Base-by-base conservation (phyloP, 2,113 vertebrate genomes). In the Chaetorhynchus papuensis region DNA sequence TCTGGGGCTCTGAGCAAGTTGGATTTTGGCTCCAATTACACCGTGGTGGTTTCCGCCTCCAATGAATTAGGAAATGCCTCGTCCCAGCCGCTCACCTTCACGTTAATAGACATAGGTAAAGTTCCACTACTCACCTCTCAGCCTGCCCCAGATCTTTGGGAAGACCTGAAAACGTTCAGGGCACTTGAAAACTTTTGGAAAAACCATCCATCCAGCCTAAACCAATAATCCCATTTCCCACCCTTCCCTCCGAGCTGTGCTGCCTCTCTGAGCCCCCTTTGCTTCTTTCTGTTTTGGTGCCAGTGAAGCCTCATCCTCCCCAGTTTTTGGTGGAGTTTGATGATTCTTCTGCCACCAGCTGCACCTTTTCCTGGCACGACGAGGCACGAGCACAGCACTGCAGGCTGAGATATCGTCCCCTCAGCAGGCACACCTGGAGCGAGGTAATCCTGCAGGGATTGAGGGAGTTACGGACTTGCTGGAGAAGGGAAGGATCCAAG, bases 271-370 rank as follows among this genome's bases (percentile, higher is more conserved):
- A 97, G 70, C 35, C 1, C 6, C 1, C 2, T 42, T 52, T 35
- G 33, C 65, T 59, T 68, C 20, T 95, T 60, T 95, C 42, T 95
- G 10, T 90, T 77, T 68, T 31, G 21, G 83, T n/a, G 14, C 65
- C 53, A 98, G 98, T 98, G 96, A 97, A 92, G 91, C 98, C 98
- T 35, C 93, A 88, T 77, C 96, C 98, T 91, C 98, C 98, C 1
- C 50, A 90, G 7, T 57, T 98, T 61, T 65, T 2, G 12, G 93
- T 98, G 93, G 74, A 90, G 60, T 98, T 83, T 76, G 87, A 92
- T 16, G 80, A 89, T 5, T 89, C 66, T 41, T 96, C 97, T 13
- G 78, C 9, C 7, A 89, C 78, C 85, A 94, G 5, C 45, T 98
- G 98, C 85, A 91, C 41, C 39, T 33, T 98, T 7, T 57, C 15